phyloP scores from a whole-genome alignment of 2,888 invertebrate genomes.

The Oithona nana region DNA sequence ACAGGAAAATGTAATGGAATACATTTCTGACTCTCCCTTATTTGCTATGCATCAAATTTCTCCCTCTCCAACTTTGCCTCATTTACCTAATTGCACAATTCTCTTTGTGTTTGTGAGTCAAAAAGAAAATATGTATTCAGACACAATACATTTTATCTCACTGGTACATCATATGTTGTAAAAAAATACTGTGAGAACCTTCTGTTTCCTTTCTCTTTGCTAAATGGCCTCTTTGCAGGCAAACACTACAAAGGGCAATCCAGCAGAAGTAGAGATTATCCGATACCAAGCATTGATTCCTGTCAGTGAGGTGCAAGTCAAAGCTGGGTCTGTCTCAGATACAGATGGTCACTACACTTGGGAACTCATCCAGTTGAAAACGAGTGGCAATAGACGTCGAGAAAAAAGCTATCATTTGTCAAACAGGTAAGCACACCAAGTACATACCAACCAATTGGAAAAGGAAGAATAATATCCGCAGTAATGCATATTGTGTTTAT shows the following conservation, averaged over 20 bases:
- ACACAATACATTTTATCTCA: too few species aligned
- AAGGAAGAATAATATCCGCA: neutral
- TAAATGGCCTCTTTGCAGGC: constrained; percentile 19
- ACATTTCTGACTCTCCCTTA: too few species aligned
- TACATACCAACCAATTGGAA: neutral
- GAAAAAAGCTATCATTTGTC: constrained; percentile 92
- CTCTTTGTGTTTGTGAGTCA: too few species aligned
- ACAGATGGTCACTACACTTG: constrained; percentile 72
- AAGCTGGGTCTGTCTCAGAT: constrained; percentile 80
- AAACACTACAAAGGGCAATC: constrained; percentile 20
- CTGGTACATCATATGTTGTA: too few species aligned
- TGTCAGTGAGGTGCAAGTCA: constrained; percentile 89
- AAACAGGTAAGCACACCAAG: constrained; percentile 47
- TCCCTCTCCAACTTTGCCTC: too few species aligned
- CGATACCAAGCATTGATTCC: constrained; percentile 89
- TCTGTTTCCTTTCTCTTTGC: too few species aligned
- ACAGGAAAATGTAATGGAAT: too few species aligned
- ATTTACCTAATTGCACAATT: too few species aligned
- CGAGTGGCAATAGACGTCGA: constrained; percentile 76
- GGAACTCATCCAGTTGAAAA: constrained; percentile 86
- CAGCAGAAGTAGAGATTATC: constrained; percentile 74
- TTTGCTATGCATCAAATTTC: too few species aligned
- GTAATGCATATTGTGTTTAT: too few species aligned
- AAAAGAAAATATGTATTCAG: too few species aligned
- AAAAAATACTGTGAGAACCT: too few species aligned